These are phyloP conservation scores for Auanema sp. DNA, from an alignment of 2,888 invertebrate species.

Conservation along the genomic window DNA sequence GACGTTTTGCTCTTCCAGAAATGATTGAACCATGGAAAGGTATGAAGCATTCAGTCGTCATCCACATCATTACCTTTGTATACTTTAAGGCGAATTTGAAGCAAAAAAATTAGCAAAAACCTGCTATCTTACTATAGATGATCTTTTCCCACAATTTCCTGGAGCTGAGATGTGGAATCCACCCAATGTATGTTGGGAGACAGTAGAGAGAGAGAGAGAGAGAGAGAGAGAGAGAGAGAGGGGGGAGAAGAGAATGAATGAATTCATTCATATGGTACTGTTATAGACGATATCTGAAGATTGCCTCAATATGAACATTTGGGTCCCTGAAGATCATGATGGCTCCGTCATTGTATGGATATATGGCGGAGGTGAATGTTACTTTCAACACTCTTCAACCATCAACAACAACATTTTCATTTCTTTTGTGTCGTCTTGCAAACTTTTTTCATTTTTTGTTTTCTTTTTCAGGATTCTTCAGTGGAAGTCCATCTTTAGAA, in stretches of 20 bases:
- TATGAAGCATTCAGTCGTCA: background rate
- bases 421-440: background rate
- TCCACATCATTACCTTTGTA: background rate
- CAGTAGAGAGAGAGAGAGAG: background rate
- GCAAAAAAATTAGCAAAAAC: conserved; percentile 49
- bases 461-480: conserved; percentile 26
- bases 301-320: conserved; percentile 90
- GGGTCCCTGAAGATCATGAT: conserved; percentile 73
- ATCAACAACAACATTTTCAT: background rate
- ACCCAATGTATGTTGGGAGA: conserved; percentile 73
- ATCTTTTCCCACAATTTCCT: conserved; percentile 61
- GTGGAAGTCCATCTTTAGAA: conserved; percentile 65
- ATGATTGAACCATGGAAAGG: conserved; percentile 44
- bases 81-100: conserved; percentile 52
- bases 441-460: background rate
- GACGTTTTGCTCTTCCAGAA: conserved; percentile 55
- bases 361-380: conserved; percentile 60
- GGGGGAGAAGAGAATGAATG: background rate
- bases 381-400: background rate
- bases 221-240: conserved; percentile 4
- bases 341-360: conserved; percentile 65
- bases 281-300: conserved; percentile 74
- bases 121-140: conserved; percentile 56
- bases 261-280: background rate
- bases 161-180: conserved; percentile 95